These are phyloP conservation scores for Xenops minutus DNA, from an alignment of 2,797 vertebrate genomes.

Conservation along the genomic window DNA sequence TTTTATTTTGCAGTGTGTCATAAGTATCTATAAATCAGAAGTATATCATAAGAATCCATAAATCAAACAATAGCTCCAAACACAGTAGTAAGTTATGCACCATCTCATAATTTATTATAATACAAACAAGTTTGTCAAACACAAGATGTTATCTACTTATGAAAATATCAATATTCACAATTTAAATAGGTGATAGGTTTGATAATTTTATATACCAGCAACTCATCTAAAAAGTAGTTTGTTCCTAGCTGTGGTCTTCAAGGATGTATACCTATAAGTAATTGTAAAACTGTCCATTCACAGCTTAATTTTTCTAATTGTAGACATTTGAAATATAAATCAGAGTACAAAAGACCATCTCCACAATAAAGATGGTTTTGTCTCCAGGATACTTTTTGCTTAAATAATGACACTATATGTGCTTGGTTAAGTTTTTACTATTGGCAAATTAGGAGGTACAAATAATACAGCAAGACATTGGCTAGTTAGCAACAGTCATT, in stretches of 20 bases:
- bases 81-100: slow-evolving; percentile 35
- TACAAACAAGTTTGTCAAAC: slow-evolving; percentile 76
- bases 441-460: slow-evolving; percentile 5
- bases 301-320: slow-evolving; percentile 23
- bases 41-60: not conserved
- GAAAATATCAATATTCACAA: slow-evolving; percentile 76
- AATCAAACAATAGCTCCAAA: not conserved
- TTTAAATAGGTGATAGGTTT: slow-evolving; percentile 55
- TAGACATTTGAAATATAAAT: slow-evolving; percentile 31
- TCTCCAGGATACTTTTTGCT: not conserved
- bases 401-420: slow-evolving; percentile 11
- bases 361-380: slow-evolving; percentile 25
- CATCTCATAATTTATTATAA: slow-evolving; percentile 75
- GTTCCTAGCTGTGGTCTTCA: slow-evolving; percentile 48
- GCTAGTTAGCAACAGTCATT: slow-evolving; percentile 59
- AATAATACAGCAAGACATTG: slow-evolving; percentile 22
- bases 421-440: not conserved
- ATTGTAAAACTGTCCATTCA: slow-evolving; percentile 33
- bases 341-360: slow-evolving; percentile 28
- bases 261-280: not conserved
- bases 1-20: not conserved
- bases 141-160: slow-evolving; percentile 74
- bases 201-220: slow-evolving; percentile 29
- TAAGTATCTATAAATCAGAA: not conserved
- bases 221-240: slow-evolving; percentile 45